These are phyloP conservation scores for Damaliscus lunatus DNA, from an alignment of 2,113 vertebrate genomes.

Conservation along the genomic window DNA sequence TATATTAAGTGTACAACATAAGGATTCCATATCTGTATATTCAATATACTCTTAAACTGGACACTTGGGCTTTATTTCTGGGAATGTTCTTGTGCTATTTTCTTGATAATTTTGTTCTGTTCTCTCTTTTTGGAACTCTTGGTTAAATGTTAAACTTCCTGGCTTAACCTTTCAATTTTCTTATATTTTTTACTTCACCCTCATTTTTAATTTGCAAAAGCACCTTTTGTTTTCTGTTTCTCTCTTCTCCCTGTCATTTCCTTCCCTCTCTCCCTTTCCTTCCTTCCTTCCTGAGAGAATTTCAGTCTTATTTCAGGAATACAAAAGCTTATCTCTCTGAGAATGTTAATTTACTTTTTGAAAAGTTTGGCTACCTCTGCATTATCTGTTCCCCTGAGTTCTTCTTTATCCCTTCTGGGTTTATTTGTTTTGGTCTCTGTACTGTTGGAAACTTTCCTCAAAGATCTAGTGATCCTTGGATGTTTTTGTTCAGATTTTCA, in stretches of 20 bases:
- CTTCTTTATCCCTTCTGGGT: background rate
- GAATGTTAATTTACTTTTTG: constrained; percentile 12
- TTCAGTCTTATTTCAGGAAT: background rate
- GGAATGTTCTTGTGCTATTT: background rate
- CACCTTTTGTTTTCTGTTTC: background rate
- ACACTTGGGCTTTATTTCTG: background rate
- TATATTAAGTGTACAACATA: background rate
- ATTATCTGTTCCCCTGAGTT: background rate
- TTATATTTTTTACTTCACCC: background rate
- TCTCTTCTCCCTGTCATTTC: background rate
- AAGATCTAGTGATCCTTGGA: background rate
- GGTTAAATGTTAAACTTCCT: background rate
- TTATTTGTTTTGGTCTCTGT: constrained; percentile 41
- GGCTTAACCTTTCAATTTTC: background rate
- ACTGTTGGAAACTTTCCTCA: background rate
- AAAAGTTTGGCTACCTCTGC: background rate
- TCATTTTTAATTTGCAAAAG: background rate
- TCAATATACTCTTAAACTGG: background rate
- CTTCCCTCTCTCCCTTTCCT: background rate
- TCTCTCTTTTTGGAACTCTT: background rate
- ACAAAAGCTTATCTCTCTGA: background rate
- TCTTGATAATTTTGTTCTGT: background rate
- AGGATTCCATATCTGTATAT: background rate
- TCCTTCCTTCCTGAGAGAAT: background rate
- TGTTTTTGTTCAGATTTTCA: background rate